phyloP scores from a whole-genome alignment of 2,113 vertebrate species.

The Pygathrix nemaeus region DNA sequence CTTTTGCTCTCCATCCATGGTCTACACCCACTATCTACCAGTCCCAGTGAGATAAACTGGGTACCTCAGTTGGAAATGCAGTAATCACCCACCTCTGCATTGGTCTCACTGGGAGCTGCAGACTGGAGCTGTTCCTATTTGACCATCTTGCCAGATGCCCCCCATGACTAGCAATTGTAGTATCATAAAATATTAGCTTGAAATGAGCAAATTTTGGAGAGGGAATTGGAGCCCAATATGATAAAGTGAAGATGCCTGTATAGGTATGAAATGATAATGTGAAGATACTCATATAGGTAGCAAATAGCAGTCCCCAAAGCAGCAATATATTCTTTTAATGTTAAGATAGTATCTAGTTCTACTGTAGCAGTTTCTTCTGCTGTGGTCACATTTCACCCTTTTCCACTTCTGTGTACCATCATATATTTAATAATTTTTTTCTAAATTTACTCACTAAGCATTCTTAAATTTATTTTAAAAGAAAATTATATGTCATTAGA shows the following conservation, averaged over 20 bases:
- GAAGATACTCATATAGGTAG: not conserved
- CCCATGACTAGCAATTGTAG: not conserved
- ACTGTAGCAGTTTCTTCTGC: not conserved
- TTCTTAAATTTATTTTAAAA: not conserved
- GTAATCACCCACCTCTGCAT: too few species aligned
- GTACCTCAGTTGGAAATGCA: too few species aligned
- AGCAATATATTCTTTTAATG: not conserved
- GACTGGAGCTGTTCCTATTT: too few species aligned
- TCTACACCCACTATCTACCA: too few species aligned
- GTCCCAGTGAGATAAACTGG: too few species aligned
- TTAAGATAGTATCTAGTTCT: not conserved
- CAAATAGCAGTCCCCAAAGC: not conserved
- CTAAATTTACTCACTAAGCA: not conserved
- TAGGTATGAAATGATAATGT: not conserved
- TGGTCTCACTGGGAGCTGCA: too few species aligned
- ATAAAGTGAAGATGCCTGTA: not conserved
- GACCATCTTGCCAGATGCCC: too few species aligned
- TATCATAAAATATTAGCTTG: not conserved
- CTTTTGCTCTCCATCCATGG: too few species aligned
- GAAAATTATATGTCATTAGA: not conserved
- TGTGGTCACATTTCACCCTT: not conserved
- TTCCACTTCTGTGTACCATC: not conserved
- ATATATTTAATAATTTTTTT: not conserved
- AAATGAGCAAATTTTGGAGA: not conserved
- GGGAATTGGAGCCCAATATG: not conserved